Base-by-base conservation (phyloP, 2,113 vertebrate species). In the Poicephalus gulielmi region DNA sequence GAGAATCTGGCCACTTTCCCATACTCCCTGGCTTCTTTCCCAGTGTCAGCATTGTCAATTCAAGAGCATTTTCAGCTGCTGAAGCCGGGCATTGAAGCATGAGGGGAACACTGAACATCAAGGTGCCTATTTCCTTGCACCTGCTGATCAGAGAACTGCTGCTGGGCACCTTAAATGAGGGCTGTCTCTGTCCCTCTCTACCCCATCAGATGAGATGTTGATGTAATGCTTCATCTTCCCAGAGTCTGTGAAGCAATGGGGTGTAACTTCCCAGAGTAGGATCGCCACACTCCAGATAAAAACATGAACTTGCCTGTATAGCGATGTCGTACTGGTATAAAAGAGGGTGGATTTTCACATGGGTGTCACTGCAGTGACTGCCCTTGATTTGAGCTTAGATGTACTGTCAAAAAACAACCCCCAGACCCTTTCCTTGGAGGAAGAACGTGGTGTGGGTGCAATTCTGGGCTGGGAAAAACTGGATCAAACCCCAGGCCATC, bases 61-160 rank as follows among this genome's bases (percentile, higher is more conserved):
- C 18, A 66, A 67, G 46, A 60, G 33, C 4, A 27, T 88, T 91
- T 94, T 44, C 53, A 74, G 43, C 49, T 83, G 44, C 68, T 50
- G 9, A 11, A 6, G 22, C 19, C 25, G 18, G 74, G 33, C 17
- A 41, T 86, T 93, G 85, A 67, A 67, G 24, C 66, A 46, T 2
- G 2, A 84, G 17, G 17, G 17, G 37, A 83, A 20, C 0, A 0
- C 0, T 37, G 43, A 62, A 74, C 83, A 62, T 46, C 6, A 33
- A 67, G 68, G 25, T 11, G 3, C n/a, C 16, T 37, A 0, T 83
- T 77, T 83, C 49, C 7, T 64, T 73, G 28, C 7, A 3, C 27
- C 62, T 2, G 3, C 25, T 80, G 35, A 28, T 55, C 39, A 70
- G 52, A 60, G 39, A 53, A 22, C 47, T 83, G 86, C 70, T 63